A percentile compares a stretch with the other conserved stretches of the same genome.
phyloP scores from a whole-genome alignment of 2,113 vertebrate genomes.

The Aptenodytes forsteri region DNA sequence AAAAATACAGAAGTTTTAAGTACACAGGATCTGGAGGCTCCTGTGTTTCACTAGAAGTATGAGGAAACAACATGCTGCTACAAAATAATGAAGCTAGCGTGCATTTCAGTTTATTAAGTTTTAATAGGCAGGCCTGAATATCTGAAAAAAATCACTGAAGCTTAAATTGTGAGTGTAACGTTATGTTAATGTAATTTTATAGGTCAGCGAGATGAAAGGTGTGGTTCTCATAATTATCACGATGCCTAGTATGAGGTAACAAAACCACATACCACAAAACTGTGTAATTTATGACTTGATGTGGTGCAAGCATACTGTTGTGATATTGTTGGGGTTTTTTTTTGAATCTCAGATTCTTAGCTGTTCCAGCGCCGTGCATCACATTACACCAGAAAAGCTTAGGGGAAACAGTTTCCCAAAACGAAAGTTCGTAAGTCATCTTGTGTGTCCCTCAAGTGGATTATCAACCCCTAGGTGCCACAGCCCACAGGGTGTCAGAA shows the following conservation, averaged over 20 bases:
- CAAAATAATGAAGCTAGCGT: not conserved
- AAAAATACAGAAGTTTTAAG: not conserved
- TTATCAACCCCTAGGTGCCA: not conserved
- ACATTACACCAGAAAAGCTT: not conserved
- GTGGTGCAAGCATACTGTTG: not conserved
- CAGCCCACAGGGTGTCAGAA: not conserved
- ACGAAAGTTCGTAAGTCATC: not conserved
- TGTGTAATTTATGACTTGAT: not conserved
- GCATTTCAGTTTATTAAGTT: not conserved
- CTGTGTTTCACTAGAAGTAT: not conserved
- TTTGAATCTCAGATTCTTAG: not conserved
- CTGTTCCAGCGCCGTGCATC: fast-evolving
- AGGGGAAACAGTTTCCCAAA: not conserved
- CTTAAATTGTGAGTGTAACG: not conserved
- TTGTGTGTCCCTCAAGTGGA: not conserved
- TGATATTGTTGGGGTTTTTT: not conserved
- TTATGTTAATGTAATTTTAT: not conserved
- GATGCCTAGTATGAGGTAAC: not conserved
- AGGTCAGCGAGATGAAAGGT: conserved; percentile 1
- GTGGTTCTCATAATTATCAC: not conserved
- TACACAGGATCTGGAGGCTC: not conserved
- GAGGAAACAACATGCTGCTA: not conserved
- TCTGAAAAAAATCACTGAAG: not conserved
- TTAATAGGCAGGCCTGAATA: not conserved
- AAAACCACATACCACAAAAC: not conserved